A percentile compares a stretch with the other conserved stretches of the same genome.
These are phyloP conservation scores for Ivindomyrus marchei DNA, from an alignment of 2,113 vertebrate genomes.

Conservation along the genomic window DNA sequence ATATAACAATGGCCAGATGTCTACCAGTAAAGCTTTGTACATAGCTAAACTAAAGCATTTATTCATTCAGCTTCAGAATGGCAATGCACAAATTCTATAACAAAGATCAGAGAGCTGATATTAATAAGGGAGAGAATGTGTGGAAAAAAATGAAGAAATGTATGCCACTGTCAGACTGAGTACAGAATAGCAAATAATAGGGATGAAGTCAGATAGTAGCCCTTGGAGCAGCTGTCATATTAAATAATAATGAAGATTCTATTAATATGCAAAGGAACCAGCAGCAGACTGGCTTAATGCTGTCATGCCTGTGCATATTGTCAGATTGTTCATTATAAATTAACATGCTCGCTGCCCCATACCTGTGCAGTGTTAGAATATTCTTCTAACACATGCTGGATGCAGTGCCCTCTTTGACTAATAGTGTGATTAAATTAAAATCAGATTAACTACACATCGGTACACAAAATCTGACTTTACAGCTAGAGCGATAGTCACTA, in stretches of 20 bases:
- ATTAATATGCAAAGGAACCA: conserved; percentile 79
- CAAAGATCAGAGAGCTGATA: background rate
- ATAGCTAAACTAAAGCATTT: background rate
- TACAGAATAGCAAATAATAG: conserved; percentile 71
- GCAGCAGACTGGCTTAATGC: conserved; percentile 74
- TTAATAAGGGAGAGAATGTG: conserved; percentile 20
- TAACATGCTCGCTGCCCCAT: conserved; percentile 76
- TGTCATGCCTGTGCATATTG: conserved; percentile 77
- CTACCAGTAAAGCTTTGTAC: background rate
- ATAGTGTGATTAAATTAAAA: conserved; percentile 71
- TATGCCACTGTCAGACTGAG: conserved; percentile 61
- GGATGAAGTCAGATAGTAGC: conserved; percentile 70
- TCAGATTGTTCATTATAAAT: conserved; percentile 81
- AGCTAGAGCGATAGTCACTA: conserved; percentile 30
- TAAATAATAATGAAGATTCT: conserved; percentile 82
- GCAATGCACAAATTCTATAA: background rate
- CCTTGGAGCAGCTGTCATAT: conserved; percentile 78
- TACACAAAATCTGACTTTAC: conserved; percentile 57
- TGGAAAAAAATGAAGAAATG: conserved; percentile 58
- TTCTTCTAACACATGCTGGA: conserved; percentile 67
- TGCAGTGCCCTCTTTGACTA: conserved; percentile 63
- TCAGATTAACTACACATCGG: conserved; percentile 69
- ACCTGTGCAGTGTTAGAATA: conserved; percentile 77
- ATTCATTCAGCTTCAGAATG: background rate
- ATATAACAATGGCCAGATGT: background rate